Evolutionary conservation across 2,113 vertebrate species (phyloP).

Genomic region (Motacilla alba): DNA sequence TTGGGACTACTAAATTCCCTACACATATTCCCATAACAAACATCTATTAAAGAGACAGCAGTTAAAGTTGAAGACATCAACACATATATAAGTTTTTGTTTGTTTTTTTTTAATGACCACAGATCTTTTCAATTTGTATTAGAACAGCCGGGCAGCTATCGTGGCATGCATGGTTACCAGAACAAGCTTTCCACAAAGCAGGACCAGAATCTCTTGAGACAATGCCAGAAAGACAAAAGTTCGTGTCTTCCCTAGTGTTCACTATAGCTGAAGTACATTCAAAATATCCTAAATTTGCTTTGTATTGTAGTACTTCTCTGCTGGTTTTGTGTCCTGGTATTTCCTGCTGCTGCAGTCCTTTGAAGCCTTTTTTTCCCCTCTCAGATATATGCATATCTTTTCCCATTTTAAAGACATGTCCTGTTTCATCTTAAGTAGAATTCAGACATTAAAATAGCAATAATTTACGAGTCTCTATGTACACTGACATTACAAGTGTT

Average conservation of each 20-base stretch:
- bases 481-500: neutral
- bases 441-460: neutral
- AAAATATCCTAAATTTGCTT: conserved; percentile 23
- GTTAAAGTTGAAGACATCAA: neutral
- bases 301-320: neutral
- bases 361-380: neutral
- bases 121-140: conserved; percentile 15
- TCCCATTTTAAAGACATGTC: neutral
- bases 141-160: conserved; percentile 8
- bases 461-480: neutral
- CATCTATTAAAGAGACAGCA: neutral
- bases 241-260: neutral
- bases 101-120: neutral
- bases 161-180: neutral
- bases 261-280: neutral
- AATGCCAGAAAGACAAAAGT: conserved; percentile 12
- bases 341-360: neutral
- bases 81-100: neutral
- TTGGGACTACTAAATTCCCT: neutral
- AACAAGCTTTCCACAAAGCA: conserved; percentile 23
- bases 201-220: neutral
- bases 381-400: neutral
- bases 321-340: conserved; percentile 18
- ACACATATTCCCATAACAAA: neutral
- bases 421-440: neutral